Percentiles rank a stretch among this genome's conserved stretches.
These are phyloP conservation scores for Dicyrtomina minuta DNA, from an alignment of 2,888 invertebrate species.

Conservation along the genomic window DNA sequence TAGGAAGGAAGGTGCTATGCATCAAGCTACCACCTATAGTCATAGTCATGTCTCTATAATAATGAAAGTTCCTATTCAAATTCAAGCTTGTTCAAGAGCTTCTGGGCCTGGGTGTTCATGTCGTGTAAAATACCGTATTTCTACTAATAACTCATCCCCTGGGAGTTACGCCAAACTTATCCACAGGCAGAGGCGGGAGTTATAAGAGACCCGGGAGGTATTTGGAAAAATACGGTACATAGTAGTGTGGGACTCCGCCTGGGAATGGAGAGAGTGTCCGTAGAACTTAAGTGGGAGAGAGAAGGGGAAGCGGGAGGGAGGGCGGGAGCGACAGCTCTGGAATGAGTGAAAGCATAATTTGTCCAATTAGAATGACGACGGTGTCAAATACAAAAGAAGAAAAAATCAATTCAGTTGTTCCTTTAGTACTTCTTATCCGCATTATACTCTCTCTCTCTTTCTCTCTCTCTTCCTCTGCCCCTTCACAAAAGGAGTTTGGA, in stretches of 20 bases:
- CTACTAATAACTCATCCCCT: no score
- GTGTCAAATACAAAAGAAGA: conserved; percentile 25
- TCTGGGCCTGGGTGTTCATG: no score
- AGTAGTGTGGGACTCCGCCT: not conserved
- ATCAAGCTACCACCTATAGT: no score
- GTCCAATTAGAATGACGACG: conserved; percentile 12
- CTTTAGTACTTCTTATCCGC: not conserved
- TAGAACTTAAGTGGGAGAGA: not conserved
- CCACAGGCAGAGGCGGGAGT: not conserved
- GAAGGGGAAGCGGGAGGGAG: not conserved
- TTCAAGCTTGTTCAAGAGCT: no score
- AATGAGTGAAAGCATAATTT: conserved; percentile 5
- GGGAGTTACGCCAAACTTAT: not conserved
- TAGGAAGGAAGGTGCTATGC: no score
- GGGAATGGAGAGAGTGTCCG: not conserved
- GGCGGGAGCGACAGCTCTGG: not conserved
- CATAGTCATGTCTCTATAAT: no score
- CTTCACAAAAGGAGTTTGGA: no score
- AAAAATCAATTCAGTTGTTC: conserved; percentile 16
- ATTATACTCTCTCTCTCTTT: not conserved
- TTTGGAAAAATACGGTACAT: not conserved
- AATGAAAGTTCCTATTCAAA: no score
- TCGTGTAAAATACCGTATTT: no score
- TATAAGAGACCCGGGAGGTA: no score
- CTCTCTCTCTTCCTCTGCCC: no score